phyloP scores from a whole-genome alignment of 2,113 vertebrate species.

The Telmatochromis bifrenatus region DNA sequence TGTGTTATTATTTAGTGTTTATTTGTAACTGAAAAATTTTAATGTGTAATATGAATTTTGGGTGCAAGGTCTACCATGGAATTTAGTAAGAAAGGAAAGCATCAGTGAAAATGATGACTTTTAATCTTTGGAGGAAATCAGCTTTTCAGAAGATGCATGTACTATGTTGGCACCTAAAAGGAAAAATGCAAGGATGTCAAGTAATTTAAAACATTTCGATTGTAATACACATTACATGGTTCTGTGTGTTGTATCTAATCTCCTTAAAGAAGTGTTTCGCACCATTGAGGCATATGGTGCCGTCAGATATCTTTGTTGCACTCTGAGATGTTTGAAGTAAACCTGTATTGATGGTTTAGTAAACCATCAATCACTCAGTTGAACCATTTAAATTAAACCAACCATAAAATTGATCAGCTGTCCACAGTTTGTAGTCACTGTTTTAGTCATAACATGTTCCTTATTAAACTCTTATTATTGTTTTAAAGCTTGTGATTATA shows the following conservation, averaged over 20 bases:
- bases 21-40: neutral
- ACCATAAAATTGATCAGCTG: neutral
- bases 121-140: neutral
- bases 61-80: neutral
- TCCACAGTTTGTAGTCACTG: neutral
- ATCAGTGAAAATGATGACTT: neutral
- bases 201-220: neutral
- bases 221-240: neutral
- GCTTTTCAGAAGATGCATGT: neutral
- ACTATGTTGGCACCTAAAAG: neutral
- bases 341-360: neutral
- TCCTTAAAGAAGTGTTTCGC: neutral
- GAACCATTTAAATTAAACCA: neutral
- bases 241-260: neutral
- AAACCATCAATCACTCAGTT: neutral
- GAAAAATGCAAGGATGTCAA: neutral
- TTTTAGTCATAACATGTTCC: neutral
- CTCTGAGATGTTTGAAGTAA: neutral
- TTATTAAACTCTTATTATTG: neutral
- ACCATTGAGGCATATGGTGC: neutral
- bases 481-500: neutral
- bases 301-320: neutral
- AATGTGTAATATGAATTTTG: fast-evolving
- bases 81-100: neutral
- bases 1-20: neutral